Conservation (phyloP, 1,140 invertebrate genomes). For the Aphidius ervi region DNA sequence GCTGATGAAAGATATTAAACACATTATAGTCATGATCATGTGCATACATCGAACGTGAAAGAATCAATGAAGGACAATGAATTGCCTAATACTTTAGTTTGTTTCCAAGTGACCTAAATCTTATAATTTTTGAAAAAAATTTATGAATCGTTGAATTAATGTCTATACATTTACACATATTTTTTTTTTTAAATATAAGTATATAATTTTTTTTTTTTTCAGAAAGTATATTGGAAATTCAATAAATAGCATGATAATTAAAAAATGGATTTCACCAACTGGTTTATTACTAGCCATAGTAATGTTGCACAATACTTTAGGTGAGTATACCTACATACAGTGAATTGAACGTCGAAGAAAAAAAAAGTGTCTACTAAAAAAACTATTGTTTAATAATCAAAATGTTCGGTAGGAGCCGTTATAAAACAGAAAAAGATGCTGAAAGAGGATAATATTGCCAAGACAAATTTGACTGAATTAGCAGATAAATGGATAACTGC, state of each 20-base stretch:
- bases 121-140: too few relatives aligned
- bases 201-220: conserved; percentile 11
- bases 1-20: too few relatives aligned
- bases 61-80: conserved; percentile 2
- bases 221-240: conserved; percentile 4
- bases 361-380: not conserved
- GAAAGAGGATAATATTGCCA: conserved; percentile 24
- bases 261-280: conserved; percentile 16
- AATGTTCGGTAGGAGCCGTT: conserved; percentile 6
- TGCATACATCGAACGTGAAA: not conserved
- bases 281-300: conserved; percentile 14
- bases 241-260: conserved; percentile 23
- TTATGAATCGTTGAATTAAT: conserved; percentile 1
- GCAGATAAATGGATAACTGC: conserved; percentile 26
- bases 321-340: conserved; percentile 12
- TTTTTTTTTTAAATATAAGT: not conserved
- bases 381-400: not conserved
- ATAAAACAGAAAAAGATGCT: conserved; percentile 18
- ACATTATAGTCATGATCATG: too few relatives aligned
- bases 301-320: conserved; percentile 14
- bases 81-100: conserved; percentile 17
- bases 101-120: not conserved
- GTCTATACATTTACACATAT: not conserved
- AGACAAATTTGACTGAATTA: conserved; percentile 27
- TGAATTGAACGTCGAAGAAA: not conserved